Conservation (phyloP, 2,888 invertebrate genomes). For the Gnatocerus cornutus region DNA sequence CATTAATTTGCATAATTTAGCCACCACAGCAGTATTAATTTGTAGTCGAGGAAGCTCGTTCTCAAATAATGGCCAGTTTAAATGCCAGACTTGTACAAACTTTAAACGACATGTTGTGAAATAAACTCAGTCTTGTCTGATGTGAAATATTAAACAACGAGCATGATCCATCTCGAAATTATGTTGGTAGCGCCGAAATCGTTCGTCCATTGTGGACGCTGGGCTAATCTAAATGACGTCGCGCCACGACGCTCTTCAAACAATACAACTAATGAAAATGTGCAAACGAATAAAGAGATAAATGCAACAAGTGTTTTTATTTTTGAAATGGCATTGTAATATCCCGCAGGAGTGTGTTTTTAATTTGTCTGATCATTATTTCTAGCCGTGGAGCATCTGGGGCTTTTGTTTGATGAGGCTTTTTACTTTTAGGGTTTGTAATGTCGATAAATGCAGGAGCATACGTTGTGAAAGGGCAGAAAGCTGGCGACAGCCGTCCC, state of each 20-base stretch:
- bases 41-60: constrained; percentile 36
- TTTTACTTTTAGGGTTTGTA: constrained; percentile 26
- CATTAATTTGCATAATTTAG: constrained; percentile 53
- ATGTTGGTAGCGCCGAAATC: constrained; percentile 19
- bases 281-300: constrained; percentile 58
- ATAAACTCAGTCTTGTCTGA: not conserved
- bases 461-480: constrained; percentile 47
- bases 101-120: constrained; percentile 22
- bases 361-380: constrained; percentile 30
- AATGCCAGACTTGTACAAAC: constrained; percentile 29
- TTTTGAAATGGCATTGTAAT: constrained; percentile 33
- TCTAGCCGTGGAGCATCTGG: constrained; percentile 18
- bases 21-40: constrained; percentile 41
- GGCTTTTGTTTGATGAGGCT: constrained; percentile 21
- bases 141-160: constrained; percentile 17
- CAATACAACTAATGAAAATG: constrained; percentile 58
- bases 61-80: constrained; percentile 31
- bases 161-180: not conserved
- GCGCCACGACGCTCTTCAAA: constrained; percentile 52
- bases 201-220: constrained; percentile 32
- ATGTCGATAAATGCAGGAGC: constrained; percentile 21
- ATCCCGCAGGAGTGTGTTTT: constrained; percentile 32
- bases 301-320: constrained; percentile 51
- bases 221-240: constrained; percentile 58
- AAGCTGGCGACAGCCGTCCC: constrained; percentile 61